Conservation (phyloP, 2,113 vertebrate species). For the Uropsilus gracilis region DNA sequence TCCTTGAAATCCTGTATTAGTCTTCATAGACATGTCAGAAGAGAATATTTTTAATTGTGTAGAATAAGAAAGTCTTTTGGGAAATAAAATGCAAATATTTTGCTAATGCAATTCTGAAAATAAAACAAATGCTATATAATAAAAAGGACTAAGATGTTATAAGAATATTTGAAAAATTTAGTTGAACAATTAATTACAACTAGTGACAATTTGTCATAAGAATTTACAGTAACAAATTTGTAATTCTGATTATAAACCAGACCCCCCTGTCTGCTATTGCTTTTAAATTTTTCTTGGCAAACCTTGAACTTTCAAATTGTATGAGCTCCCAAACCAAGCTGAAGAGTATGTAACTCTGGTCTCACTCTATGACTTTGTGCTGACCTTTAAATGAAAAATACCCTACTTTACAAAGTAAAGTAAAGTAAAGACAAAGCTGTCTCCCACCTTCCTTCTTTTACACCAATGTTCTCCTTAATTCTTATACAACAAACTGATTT, state of each 20-base stretch:
- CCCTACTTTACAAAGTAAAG: background rate
- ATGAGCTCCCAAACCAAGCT: background rate
- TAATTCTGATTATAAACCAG: background rate
- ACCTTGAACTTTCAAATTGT: background rate
- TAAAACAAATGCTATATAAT: background rate
- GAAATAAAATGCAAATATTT: conserved; percentile 3
- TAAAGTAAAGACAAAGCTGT: too few relatives aligned
- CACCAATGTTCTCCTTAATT: background rate
- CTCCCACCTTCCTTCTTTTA: background rate
- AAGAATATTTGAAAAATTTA: background rate
- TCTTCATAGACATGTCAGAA: background rate
- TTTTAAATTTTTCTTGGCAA: background rate
- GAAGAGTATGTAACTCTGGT: background rate
- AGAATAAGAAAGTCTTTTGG: background rate
- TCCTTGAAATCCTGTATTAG: background rate
- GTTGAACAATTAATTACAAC: background rate
- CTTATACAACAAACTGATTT: background rate
- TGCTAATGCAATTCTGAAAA: background rate
- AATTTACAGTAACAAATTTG: background rate
- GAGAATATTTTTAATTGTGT: background rate
- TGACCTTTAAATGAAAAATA: background rate
- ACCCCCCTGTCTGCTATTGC: background rate
- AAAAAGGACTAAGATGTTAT: background rate
- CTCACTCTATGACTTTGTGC: background rate
- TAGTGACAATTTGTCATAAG: background rate